Base-by-base conservation (phyloP, 23 tunicate species). In the Phallusia fumigata region DNA sequence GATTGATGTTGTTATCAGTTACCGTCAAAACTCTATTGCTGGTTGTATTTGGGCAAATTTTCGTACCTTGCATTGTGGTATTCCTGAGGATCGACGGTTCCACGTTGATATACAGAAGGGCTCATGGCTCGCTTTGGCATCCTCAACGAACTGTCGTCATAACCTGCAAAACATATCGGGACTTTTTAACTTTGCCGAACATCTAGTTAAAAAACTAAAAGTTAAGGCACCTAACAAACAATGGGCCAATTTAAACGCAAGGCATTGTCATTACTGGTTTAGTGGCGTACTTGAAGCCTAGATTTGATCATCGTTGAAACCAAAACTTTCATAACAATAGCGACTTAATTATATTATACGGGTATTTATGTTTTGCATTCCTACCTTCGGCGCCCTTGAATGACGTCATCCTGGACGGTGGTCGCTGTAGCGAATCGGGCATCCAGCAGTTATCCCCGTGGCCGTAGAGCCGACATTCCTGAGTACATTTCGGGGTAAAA, bases 391-490 rank as follows among this genome's bases (percentile, higher is more conserved):
- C 79, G 19, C 79, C 53, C 76, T 65, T 65, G 35, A 77, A 88
- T 53, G 91, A 82, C 35, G 83, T 82, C 83, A 82, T 77, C 11
- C 83, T 86, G 24, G 86, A 82, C 72, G 86, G 76, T n/a, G 86
- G 32, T 36, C 90, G 79, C 65, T 75, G 87, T 33, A 91, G 81
- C 32, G 90, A 91, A 73, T 64, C 76, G 5, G 86, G 86, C 86
- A 83, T 83, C 86, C 86, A 83, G 72, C 86, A 89, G 22, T 69
- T 74, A 64, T 89, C 94, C 0, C 94, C 94, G 65, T 89, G 94
- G 10, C 94, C 94, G 31, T 72, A 52, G 5, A 77, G 22, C 0
- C 69, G 65, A 36, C 94, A 89, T 11, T 89, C 91, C 13, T 65
- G 53, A 5, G 91, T 87, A 34, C 91, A 87, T 87, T 81, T 87